Conservation (phyloP, 2,797 vertebrate genomes). For the Coregonus suidteri region DNA sequence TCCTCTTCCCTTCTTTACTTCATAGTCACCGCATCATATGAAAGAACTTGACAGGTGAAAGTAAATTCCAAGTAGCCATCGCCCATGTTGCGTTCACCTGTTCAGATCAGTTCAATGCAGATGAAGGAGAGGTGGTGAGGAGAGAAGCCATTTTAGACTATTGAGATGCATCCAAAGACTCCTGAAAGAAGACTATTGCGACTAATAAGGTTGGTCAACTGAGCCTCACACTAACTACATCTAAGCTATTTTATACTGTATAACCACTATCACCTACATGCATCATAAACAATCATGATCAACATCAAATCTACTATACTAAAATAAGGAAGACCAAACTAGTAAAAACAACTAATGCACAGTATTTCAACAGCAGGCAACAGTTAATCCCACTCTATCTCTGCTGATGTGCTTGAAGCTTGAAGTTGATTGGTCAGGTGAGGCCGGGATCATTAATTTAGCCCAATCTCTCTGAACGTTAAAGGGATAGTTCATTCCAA, state of each 20-base stretch:
- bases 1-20: slow-evolving; percentile 12
- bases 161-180: slow-evolving; percentile 6
- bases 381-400: not conserved
- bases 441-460: not conserved
- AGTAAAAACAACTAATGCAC: too few relatives aligned
- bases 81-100: not conserved
- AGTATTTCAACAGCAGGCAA: too few relatives aligned
- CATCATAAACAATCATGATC: not conserved
- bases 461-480: not conserved
- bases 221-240: not conserved
- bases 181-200: not conserved
- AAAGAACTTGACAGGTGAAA: slow-evolving; percentile 14
- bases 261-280: not conserved
- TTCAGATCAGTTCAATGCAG: slow-evolving; percentile 3
- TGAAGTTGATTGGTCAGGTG: not conserved
- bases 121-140: slow-evolving; percentile 12
- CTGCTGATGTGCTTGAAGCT: not conserved
- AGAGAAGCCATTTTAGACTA: slow-evolving; percentile 7
- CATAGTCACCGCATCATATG: not conserved
- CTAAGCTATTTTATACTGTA: not conserved
- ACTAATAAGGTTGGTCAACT: not conserved
- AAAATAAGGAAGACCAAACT: not conserved
- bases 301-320: not conserved
- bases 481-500: not conserved
- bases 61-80: not conserved